Conservation (phyloP, 2,113 vertebrate species). For the Nettapus auritus region DNA sequence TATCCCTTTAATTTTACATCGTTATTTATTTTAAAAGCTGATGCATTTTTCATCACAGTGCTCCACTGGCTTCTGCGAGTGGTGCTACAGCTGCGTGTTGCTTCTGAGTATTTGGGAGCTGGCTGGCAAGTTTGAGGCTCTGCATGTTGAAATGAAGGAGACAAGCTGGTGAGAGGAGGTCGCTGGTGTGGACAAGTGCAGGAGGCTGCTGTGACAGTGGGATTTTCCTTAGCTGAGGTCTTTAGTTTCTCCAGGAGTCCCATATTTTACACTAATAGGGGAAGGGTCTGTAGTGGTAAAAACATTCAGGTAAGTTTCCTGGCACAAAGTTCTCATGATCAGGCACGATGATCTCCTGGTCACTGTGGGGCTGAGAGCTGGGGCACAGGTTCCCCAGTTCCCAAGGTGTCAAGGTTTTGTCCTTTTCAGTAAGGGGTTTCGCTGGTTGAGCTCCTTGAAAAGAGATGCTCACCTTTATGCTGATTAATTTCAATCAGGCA, state of each 20-base stretch:
- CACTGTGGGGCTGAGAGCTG: not conserved
- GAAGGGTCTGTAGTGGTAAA: not conserved
- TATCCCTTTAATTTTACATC: not conserved
- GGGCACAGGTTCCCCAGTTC: not conserved
- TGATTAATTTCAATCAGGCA: not conserved
- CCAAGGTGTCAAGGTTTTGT: not conserved
- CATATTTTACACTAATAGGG: fast-evolving
- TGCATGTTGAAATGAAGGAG: fast-evolving
- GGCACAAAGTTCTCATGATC: not conserved
- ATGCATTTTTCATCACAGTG: not conserved
- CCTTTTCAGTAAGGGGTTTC: not conserved
- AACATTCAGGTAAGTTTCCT: not conserved
- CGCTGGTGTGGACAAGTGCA: fast-evolving
- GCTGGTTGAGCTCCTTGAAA: not conserved
- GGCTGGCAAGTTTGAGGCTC: not conserved
- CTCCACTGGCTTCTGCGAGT: not conserved
- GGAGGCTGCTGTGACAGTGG: not conserved
- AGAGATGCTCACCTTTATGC: not conserved
- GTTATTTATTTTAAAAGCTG: not conserved
- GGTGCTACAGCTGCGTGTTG: not conserved
- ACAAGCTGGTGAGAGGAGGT: not conserved
- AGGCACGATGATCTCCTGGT: fast-evolving
- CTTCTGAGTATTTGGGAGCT: not conserved
- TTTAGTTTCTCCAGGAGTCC: not conserved
- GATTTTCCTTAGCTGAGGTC: not conserved